A percentile compares a stretch with the other conserved stretches of the same genome.
These are phyloP conservation scores for Mesocricetus auratus DNA, from an alignment of 2,113 vertebrate genomes.

Conservation along the genomic window DNA sequence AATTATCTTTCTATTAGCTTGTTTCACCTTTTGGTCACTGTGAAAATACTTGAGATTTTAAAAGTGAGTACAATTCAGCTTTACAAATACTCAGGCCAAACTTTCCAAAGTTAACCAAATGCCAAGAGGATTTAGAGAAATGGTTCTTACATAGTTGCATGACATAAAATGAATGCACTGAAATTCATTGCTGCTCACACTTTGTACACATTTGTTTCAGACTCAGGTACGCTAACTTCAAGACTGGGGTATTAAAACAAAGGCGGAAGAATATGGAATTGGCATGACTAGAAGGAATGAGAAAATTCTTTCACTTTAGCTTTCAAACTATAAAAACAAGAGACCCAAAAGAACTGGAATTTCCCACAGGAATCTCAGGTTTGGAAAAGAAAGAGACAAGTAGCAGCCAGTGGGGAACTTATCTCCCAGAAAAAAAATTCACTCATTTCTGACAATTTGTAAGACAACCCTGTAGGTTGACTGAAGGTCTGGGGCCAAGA, in stretches of 20 bases:
- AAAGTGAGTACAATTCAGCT: neutral
- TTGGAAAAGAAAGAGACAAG: neutral
- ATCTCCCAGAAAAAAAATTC: neutral
- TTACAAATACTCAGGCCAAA: neutral
- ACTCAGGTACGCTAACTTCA: neutral
- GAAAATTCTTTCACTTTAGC: neutral
- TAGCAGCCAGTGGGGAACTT: neutral
- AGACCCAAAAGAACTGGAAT: neutral
- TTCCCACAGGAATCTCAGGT: too few relatives aligned
- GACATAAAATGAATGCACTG: neutral
- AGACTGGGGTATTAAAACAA: neutral
- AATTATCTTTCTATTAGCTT: conserved; percentile 11
- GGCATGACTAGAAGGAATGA: neutral
- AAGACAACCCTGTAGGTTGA: neutral
- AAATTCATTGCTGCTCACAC: neutral
- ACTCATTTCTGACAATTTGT: neutral
- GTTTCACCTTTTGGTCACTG: neutral
- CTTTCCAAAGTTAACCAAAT: neutral
- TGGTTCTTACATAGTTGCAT: neutral
- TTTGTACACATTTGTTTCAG: neutral
- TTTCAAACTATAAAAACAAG: neutral
- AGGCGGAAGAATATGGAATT: neutral
- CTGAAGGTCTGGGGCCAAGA: too few relatives aligned
- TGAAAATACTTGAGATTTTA: neutral
- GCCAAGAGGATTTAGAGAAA: neutral